Evolutionary conservation across 1,140 invertebrate species (phyloP), one percentile per base, ranked within the genome.

Genomic region (Cotesia typhae): DNA sequence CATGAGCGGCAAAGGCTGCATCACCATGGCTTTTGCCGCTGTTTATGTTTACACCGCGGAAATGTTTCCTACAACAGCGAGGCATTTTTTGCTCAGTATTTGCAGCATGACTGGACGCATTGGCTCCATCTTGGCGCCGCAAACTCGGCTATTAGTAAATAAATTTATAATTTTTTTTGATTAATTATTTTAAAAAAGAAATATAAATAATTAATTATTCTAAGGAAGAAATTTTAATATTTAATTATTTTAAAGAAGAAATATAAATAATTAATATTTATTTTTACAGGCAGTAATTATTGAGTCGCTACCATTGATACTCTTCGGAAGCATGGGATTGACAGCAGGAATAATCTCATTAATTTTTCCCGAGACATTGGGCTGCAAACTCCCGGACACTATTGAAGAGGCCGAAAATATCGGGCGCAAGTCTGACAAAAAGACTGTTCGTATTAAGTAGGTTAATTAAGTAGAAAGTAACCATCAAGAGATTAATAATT

Each of bases 101-200:
- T 92, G 91, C 77, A 93, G 92, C 47, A 92, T 93, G 84, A 88
- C 92, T 74, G 93, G 92, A 35, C 85, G 92, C 37, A 84, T 93
- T 47, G 90, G 92, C 1, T 90, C 91, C 20, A 90, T 92, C 81
- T 76, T 92, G 41, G 90, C 91, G 4, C 90, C 91, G 74, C 89
- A 92, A 87, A 89, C 91, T 65, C 90, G 91, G 85, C 72, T 91
- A 87, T 73, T 93, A 83, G 92, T 90, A 75, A 84, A 86, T 84
- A 72, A 28, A 28, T 28, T 28, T 28, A 28, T 28, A 28, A 28
- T 28, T 28, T 28, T 36, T 68, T 2, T 52, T 6, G 0, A 71
- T 36, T 47, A 36, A 47, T 47, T 47, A 47, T 47, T 7, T 47
- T 7, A 6, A 47, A 41, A 5, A 41, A 41, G 5, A 41, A 41